Evolutionary conservation across 2,797 vertebrate species (phyloP), one percentile per base, ranked within the genome.

Genomic region (Pelodytes ibericus): DNA sequence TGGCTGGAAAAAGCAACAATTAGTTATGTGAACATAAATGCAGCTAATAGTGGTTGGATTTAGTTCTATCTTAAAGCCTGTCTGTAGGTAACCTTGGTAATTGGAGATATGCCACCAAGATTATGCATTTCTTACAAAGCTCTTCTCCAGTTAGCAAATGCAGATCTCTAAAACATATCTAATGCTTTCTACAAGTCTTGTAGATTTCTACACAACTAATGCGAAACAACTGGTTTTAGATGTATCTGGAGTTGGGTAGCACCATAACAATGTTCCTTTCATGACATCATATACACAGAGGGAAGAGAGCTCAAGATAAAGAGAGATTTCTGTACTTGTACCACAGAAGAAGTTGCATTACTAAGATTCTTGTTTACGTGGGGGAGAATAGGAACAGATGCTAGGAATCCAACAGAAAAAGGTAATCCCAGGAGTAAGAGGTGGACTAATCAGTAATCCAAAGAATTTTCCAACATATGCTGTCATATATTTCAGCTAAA

Each of bases 241-340:
- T 56, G 1, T 11, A 44, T 22, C 33, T 63, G 61, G 10, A 11
- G 11, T 44, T 44, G 18, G 15, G 36, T 26, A 47, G 26, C 44
- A 10, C 16, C 30, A 18, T n/a, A 29, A 67, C 10, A 29, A 51
- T 67, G 20, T 36, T 1, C 41, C 41, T 26, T 27, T 33, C 3
- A 33, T 25, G 16, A 56, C 18, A 36, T 36, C 16, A 73, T 24
- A 29, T 39, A 71, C 82, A 84, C 74, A 77, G 75, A 80, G 84
- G 76, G 77, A 47, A 83, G 69, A 84, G 80, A 79, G 79, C 81
- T 49, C 76, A 70, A 3, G 41, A 44, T 44, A 16, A 44, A 2
- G 13, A 3, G 41, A 44, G 13, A 44, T 44, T 15, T 29, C 29
- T 30, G 25, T 51, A 71, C 77, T 75, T 71, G 73, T 8, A 24